These are phyloP conservation scores for Artemisiospiza belli DNA, from an alignment of 2,113 vertebrate genomes.

Conservation along the genomic window DNA sequence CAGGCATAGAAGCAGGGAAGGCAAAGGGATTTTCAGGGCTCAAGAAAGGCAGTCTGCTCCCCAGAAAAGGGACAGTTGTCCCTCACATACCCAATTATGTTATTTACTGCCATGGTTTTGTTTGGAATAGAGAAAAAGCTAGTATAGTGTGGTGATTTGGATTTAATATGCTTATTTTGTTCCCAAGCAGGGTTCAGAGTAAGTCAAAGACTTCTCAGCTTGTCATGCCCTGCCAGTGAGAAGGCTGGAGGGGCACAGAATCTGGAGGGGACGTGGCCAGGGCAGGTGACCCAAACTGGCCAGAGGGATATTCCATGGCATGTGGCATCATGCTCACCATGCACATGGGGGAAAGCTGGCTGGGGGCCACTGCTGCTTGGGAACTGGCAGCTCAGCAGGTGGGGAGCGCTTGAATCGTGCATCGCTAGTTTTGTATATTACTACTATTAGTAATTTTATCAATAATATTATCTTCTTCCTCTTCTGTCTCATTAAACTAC, in stretches of 20 bases:
- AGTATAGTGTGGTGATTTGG: neutral
- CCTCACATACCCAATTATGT: neutral
- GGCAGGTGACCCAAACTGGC: neutral
- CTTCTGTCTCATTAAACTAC: neutral
- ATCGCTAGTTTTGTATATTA: neutral
- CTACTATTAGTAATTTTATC: neutral
- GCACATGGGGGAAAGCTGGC: neutral
- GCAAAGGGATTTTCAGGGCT: slow-evolving; percentile 24
- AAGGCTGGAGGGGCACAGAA: neutral
- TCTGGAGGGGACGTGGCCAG: neutral
- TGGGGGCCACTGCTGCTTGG: neutral
- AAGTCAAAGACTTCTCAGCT: neutral
- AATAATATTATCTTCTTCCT: neutral
- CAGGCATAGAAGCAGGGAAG: neutral
- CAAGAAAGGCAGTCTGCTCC: neutral
- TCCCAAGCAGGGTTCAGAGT: neutral
- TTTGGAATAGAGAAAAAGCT: neutral
- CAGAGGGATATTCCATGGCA: neutral
- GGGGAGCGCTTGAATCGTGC: neutral
- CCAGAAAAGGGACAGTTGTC: neutral
- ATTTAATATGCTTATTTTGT: neutral
- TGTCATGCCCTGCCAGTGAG: neutral
- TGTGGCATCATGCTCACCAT: neutral
- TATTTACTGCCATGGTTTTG: neutral
- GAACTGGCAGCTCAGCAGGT: too few relatives aligned